These are phyloP conservation scores for Phrynosoma platyrhinos DNA, from an alignment of 2,113 vertebrate species.

Conservation along the genomic window DNA sequence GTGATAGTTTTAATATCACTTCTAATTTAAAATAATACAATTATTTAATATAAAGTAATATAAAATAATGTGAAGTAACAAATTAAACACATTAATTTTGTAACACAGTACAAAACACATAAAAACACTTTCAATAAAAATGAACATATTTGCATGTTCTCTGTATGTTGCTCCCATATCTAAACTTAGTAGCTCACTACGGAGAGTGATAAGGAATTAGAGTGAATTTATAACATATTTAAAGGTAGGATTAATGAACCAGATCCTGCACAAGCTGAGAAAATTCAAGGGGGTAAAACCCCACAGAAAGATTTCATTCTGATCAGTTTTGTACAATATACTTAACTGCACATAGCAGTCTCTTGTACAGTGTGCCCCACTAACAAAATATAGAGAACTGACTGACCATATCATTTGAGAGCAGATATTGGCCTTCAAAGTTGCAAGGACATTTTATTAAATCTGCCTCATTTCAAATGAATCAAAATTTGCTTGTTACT, in stretches of 20 bases:
- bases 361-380: neutral
- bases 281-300: neutral
- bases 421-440: neutral
- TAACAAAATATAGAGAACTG: neutral
- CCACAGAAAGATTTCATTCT: neutral
- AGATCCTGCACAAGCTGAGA: neutral
- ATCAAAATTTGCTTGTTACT: neutral
- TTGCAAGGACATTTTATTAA: neutral
- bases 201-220: neutral
- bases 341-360: too few relatives aligned
- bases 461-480: neutral
- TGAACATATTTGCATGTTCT: too few relatives aligned
- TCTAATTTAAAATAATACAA: too few relatives aligned
- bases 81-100: too few relatives aligned
- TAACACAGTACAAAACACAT: too few relatives aligned
- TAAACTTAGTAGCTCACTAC: too few relatives aligned
- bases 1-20: too few relatives aligned
- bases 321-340: neutral
- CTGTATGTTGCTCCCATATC: too few relatives aligned
- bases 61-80: too few relatives aligned
- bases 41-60: too few relatives aligned
- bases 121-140: too few relatives aligned
- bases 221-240: neutral
- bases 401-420: neutral
- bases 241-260: neutral